A percentile compares a stretch with the other conserved stretches of the same genome.
phyloP scores from a whole-genome alignment of 2,113 vertebrate species.

The Hydrolagus affinis region DNA sequence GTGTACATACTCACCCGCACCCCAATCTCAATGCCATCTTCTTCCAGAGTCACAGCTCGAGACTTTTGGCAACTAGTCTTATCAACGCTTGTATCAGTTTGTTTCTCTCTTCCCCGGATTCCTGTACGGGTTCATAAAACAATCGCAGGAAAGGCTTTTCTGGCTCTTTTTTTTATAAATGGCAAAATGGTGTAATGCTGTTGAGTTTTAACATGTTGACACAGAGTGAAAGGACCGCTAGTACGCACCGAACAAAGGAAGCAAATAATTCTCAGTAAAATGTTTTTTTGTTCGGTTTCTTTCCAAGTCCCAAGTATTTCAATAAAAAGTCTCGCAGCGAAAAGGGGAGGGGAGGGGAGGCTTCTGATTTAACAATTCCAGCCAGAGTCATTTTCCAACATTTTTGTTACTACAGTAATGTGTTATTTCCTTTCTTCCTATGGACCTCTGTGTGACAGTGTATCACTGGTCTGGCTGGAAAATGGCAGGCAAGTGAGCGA shows the following conservation, averaged over 20 bases:
- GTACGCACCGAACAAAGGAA: background rate
- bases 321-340: too few relatives aligned
- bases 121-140: background rate
- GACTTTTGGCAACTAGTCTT: background rate
- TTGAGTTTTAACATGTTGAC: background rate
- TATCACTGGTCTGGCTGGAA: background rate
- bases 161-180: background rate
- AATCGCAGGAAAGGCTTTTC: slow-evolving; percentile 1
- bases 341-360: too few relatives aligned
- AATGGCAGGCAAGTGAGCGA: too few relatives aligned
- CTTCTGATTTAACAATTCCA: too few relatives aligned
- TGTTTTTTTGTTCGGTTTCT: background rate
- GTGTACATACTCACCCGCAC: too few relatives aligned
- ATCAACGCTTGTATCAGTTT: background rate
- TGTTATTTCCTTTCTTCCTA: background rate
- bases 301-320: background rate
- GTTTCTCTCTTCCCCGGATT: background rate
- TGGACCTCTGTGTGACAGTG: background rate
- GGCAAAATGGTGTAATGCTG: background rate
- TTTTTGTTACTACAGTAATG: background rate
- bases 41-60: background rate
- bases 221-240: background rate
- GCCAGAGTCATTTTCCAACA: background rate
- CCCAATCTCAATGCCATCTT: too few relatives aligned
- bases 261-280: background rate